Evolutionary conservation across 2,888 invertebrate genomes (phyloP), one percentile per base, ranked within the genome.

Genomic region (Agelastica alni): DNA sequence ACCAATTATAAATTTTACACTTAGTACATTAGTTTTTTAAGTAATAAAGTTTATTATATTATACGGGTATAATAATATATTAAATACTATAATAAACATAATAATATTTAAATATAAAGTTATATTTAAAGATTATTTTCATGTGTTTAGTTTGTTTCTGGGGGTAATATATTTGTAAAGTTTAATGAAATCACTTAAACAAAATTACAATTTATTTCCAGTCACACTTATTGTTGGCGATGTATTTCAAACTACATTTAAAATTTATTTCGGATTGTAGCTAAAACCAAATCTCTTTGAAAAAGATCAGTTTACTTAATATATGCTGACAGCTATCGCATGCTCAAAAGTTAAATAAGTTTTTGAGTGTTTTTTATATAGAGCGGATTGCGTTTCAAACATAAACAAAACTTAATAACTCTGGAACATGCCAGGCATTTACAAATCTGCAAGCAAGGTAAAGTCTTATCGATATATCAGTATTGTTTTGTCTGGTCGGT

Each of bases 321-420:
- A 52, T 56, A 52, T 52, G 47, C 20, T 43, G 56, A 56, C 56
- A 52, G 56, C 43, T 37, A 56, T 56, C 31, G 51, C 56, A 56
- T 56, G 56, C 41, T 47, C 30, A 37, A 36, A 51, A 56, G 34
- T 56, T 56, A 32, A 56, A 56, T 51, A 52, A 52, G 51, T 26
- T 51, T 56, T 51, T 18, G 51, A 47, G 56, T 51, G 56, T 52
- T 56, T 56, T 56, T 56, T 56, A 41, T 51, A 45, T 41, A 42
- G 49, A 56, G 56, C 30, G 47, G 51, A 42, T 56, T 47, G 56
- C 47, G 56, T 51, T 56, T 47, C 22, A 39, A 37, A 46, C 39
- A 43, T 42, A 43, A 56, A 47, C 43, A 36, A 51, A 52, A 56
- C 52, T 52, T 45, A 56, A 56, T 56, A 56, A 51, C 56, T 43